A percentile compares a stretch with the other conserved stretches of the same genome.
Conservation (phyloP, 2,113 vertebrate genomes). For the Pteronura brasiliensis region DNA sequence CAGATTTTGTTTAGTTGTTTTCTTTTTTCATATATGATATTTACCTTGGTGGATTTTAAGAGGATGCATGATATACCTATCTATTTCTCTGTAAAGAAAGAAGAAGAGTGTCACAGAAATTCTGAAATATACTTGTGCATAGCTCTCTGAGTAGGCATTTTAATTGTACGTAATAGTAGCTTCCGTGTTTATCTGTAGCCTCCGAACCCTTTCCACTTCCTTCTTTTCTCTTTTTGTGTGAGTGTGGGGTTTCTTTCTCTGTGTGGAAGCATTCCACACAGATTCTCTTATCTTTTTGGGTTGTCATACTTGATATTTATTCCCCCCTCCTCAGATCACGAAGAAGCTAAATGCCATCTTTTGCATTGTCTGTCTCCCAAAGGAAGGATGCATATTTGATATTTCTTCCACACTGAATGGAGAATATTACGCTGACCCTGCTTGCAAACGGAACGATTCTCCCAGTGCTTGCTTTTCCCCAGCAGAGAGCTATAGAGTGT, state of each 20-base stretch:
- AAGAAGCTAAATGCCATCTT: slow-evolving; percentile 72
- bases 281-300: slow-evolving; percentile 68
- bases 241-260: neutral
- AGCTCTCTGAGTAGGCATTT: neutral
- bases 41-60: slow-evolving; percentile 69
- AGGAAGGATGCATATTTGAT: slow-evolving; percentile 72
- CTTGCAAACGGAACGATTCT: neutral
- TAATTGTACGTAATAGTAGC: neutral
- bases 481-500: neutral
- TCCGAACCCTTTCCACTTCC: neutral
- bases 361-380: slow-evolving; percentile 59
- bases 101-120: neutral
- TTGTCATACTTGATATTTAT: slow-evolving; percentile 65
- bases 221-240: neutral
- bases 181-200: neutral
- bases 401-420: slow-evolving; percentile 46
- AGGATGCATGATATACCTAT: neutral
- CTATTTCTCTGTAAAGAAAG: slow-evolving; percentile 56
- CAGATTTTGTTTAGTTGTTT: slow-evolving; percentile 79
- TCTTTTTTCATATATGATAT: slow-evolving; percentile 48
- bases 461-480: neutral
- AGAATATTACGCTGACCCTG: slow-evolving; percentile 46
- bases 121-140: neutral
- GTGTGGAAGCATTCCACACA: neutral
- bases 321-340: slow-evolving; percentile 2